phyloP scores from a whole-genome alignment of 2,888 invertebrate species.

The Tinea trinotella region DNA sequence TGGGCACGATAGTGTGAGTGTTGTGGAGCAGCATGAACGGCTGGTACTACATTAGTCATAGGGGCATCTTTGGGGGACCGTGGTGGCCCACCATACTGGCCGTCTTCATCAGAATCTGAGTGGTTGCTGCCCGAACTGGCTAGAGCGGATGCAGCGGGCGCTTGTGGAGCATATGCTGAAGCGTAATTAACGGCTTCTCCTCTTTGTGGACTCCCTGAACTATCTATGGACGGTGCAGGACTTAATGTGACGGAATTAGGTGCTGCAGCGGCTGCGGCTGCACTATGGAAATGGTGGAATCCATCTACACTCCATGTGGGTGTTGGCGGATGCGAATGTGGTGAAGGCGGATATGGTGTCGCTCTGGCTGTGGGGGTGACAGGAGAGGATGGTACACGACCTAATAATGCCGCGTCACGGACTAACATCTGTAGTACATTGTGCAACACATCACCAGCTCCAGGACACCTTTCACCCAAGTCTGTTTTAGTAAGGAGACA shows the following conservation, averaged over 20 bases:
- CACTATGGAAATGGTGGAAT: slow-evolving; percentile 77
- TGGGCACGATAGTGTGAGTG: slow-evolving; percentile 56
- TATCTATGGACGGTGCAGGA: slow-evolving; percentile 91
- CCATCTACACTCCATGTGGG: slow-evolving; percentile 80
- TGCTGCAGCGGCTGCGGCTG: slow-evolving; percentile 72
- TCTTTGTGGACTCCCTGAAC: slow-evolving; percentile 88
- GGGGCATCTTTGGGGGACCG: slow-evolving; percentile 72
- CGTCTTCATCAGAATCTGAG: slow-evolving; percentile 88
- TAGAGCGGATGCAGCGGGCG: slow-evolving; percentile 49
- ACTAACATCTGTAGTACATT: slow-evolving; percentile 92
- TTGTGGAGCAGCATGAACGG: slow-evolving; percentile 53
- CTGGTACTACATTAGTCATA: slow-evolving; percentile 39
- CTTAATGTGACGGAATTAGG: slow-evolving; percentile 93
- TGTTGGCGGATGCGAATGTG: slow-evolving; percentile 86
- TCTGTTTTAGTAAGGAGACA: slow-evolving; percentile 92
- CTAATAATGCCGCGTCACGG: slow-evolving; percentile 83
- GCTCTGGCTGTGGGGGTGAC: slow-evolving; percentile 86
- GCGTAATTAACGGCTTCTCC: slow-evolving; percentile 67
- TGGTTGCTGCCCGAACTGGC: slow-evolving; percentile 81
- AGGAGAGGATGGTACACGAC: slow-evolving; percentile 85
- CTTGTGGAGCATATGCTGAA: slow-evolving; percentile 50
- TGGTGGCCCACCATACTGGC: slow-evolving; percentile 71
- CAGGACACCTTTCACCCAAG: slow-evolving; percentile 91
- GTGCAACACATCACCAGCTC: slow-evolving; percentile 94
- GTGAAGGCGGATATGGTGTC: slow-evolving; percentile 80